phyloP scores from a whole-genome alignment of 1,140 invertebrate species.

The Archegozetes longisetosus region DNA sequence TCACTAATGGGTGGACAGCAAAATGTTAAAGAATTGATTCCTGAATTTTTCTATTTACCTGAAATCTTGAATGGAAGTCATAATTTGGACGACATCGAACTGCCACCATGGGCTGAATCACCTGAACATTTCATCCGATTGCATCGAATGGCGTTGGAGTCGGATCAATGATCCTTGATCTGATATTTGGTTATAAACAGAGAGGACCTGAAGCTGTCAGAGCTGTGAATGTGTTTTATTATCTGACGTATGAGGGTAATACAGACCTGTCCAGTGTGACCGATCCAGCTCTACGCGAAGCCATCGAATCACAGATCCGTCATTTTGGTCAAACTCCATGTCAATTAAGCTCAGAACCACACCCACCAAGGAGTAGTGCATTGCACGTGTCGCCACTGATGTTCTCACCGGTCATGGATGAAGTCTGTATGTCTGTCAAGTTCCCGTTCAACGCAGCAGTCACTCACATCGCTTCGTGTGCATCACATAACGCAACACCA shows the following conservation, averaged over 20 bases:
- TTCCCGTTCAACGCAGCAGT: slow-evolving; percentile 95
- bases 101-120: slow-evolving; percentile 89
- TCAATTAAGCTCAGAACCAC: slow-evolving; percentile 89
- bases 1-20: slow-evolving; percentile 16
- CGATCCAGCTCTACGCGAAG: slow-evolving; percentile 32
- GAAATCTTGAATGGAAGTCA: slow-evolving; percentile 69
- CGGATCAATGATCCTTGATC: slow-evolving; percentile 96
- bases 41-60: slow-evolving; percentile 97
- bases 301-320: slow-evolving; percentile 92
- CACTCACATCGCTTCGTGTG: slow-evolving; percentile 73
- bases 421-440: slow-evolving; percentile 95
- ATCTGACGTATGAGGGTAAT: slow-evolving; percentile 95
- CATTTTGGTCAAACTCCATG: slow-evolving; percentile 98
- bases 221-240: slow-evolving; percentile 96
- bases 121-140: slow-evolving; percentile 95
- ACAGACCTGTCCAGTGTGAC: slow-evolving; percentile 52
- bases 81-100: slow-evolving; percentile 62
- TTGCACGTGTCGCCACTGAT: slow-evolving; percentile 98
- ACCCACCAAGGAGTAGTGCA: slow-evolving; percentile 88
- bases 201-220: slow-evolving; percentile 90
- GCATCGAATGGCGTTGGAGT: slow-evolving; percentile 95
- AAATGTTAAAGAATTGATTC: slow-evolving; percentile 67
- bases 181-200: slow-evolving; percentile 99
- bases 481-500: not conserved
- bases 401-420: slow-evolving; percentile 90